Base-by-base conservation (phyloP, 2,888 invertebrate species). In the Seladonia tumulorum region DNA sequence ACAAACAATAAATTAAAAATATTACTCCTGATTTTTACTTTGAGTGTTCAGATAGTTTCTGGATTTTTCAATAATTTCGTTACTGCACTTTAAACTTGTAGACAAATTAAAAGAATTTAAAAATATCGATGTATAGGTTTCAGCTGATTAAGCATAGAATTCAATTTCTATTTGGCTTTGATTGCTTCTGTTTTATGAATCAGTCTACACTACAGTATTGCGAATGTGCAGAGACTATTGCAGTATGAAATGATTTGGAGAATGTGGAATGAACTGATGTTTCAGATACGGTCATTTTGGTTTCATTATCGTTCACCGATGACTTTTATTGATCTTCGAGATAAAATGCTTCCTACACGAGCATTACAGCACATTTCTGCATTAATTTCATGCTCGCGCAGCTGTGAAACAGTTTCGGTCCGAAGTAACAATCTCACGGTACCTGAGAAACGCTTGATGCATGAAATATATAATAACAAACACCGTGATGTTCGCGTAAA, bases 351-450 rank as follows among this genome's bases (percentile, higher is more conserved):
- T 42, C 79, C 66, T 70, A 73, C 49, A 53, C 60, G 70, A 78
- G 80, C 81, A 66, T 77, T 42, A 39, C 35, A 39, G 49, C 78
- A 29, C 72, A 71, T 82, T 82, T 83, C 85, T 82, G 91, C 83
- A 91, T 91, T 91, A 91, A 91, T 91, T 91, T 91, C 91, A 91
- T 80, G 90, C 91, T 91, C 77, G 85, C 87, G 49, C 81, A 86
- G 60, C 87, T 90, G 70, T 91, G 90, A 91, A 91, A 91, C 81
- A 83, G 87, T 90, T 88, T 77, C 76, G 75, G 75, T 77, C 72
- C 82, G 82, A 82, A 66, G 73, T 47, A 66, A 66, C 77, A 70
- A 82, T 90, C 86, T 85, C 83, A 81, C 81, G 79, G 81, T 86
- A 85, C 78, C 84, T 83, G 71, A 79, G 85, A 82, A 86, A 87